Conservation (phyloP, 2,888 invertebrate species). For the Drosophila quinaria region DNA sequence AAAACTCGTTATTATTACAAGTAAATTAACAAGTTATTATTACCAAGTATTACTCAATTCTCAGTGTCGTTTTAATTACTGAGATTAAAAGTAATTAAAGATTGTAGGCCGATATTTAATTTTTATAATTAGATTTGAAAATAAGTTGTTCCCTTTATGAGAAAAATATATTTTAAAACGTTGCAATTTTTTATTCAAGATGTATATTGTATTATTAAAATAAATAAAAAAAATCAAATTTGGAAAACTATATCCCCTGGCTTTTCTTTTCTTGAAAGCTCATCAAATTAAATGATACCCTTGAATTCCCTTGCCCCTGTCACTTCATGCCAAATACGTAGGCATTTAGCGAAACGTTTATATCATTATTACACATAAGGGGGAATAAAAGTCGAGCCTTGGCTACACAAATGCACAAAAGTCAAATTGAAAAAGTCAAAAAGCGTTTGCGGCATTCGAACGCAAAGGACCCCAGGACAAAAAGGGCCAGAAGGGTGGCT, state of each 20-base stretch:
- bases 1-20: background rate
- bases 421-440: slow-evolving; percentile 81
- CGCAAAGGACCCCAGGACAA: slow-evolving; percentile 34
- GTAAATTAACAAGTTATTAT: background rate
- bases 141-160: too few relatives aligned
- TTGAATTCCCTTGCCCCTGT: slow-evolving; percentile 10
- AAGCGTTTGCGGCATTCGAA: slow-evolving; percentile 47
- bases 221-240: background rate
- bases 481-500: slow-evolving; percentile 43
- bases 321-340: slow-evolving; percentile 66
- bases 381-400: slow-evolving; percentile 5
- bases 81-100: background rate
- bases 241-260: background rate
- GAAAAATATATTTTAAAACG: too few relatives aligned
- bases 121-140: background rate
- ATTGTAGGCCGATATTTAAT: background rate
- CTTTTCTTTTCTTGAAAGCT: slow-evolving; percentile 31
- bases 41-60: background rate
- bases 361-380: slow-evolving; percentile 81
- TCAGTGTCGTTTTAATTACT: background rate
- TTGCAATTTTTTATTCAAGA: too few relatives aligned
- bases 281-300: slow-evolving; percentile 71
- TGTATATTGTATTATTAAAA: too few relatives aligned
- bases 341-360: slow-evolving; percentile 84
- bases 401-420: slow-evolving; percentile 51